A percentile compares a stretch with the other conserved stretches of the same genome.
Conservation (phyloP, 2,113 vertebrate genomes). For the Pseudolaguvia tuberculata region DNA sequence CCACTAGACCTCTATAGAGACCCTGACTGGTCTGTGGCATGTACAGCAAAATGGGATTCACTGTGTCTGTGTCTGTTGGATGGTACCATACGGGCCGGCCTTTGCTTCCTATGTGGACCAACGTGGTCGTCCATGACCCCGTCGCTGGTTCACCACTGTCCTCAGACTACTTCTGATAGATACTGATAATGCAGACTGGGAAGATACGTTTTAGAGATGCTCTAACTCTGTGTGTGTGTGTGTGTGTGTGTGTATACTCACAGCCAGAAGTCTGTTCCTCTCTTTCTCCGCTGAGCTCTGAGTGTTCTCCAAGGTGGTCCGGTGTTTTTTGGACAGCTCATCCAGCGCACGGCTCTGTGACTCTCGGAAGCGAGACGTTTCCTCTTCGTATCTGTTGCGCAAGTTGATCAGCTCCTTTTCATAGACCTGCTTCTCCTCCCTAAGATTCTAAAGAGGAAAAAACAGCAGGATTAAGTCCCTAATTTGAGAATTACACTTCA, state of each 20-base stretch:
- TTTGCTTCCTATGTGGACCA: too few relatives aligned
- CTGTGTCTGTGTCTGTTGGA: too few relatives aligned
- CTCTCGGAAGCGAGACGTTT: constrained; percentile 81
- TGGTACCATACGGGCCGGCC: too few relatives aligned
- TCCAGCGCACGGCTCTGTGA: constrained; percentile 85
- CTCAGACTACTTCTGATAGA: too few relatives aligned
- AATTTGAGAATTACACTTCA: background rate
- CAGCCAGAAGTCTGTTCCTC: constrained; percentile 83
- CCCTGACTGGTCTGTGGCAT: too few relatives aligned
- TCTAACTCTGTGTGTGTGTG: background rate
- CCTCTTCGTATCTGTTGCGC: constrained; percentile 80
- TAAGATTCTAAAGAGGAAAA: constrained; percentile 73
- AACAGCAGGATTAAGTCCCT: background rate
- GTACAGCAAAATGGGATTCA: too few relatives aligned
- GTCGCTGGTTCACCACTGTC: too few relatives aligned
- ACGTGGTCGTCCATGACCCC: too few relatives aligned
- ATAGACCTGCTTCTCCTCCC: constrained; percentile 84
- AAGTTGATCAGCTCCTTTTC: constrained; percentile 83
- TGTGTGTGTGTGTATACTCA: constrained; percentile 59
- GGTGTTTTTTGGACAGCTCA: constrained; percentile 87
- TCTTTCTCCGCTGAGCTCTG: constrained; percentile 79
- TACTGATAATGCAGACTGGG: too few relatives aligned
- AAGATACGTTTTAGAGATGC: too few relatives aligned
- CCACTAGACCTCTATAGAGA: too few relatives aligned
- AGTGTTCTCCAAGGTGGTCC: constrained; percentile 77